Base-by-base conservation (phyloP, 2,888 invertebrate species). In the Andrena fulva region DNA sequence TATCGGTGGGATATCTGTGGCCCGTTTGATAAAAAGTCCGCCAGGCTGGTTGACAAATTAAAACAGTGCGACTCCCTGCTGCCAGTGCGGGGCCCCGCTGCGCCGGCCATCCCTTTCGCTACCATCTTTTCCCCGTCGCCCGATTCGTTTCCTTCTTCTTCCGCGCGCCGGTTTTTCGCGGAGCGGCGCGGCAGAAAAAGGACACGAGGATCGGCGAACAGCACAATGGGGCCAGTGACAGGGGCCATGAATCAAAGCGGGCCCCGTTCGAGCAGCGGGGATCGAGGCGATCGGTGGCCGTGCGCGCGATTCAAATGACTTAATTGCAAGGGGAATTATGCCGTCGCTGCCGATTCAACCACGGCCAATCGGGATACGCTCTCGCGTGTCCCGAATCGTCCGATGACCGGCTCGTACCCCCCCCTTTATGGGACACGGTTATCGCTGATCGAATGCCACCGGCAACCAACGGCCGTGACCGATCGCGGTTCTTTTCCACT, bases 31-130 rank as follows among this genome's bases (percentile, higher is more conserved):
- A 80, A 82, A 80, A 80, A 76, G 72, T 33, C 59, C n/a, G 63
- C 31, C 33, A 42, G 33, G 68, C 8, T 67, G 69, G 76, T 81
- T 84, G 83, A 84, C 83, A 84, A 84, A 84, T 84, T 84, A 84
- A 84, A 77, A 81, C 81, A 84, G 81, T 77, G 77, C 59, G 77
- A 76, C 73, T 60, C 52, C 82, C 70, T 29, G 80, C 73, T 64
- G 80, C 42, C 70, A 16, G 59, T 72, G 70, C 69, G 70, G 24
- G 24, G 6, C 20, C 83, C 77, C 63, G 80, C 83, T 77, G 77
- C 2, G 77, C 56, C n/a, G 7, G n/a, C 54, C 33, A 50, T 8
- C 27, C 50, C 24, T 63, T n/a, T 62, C 50, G 27, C 52, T 59
- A 12, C 31, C 42, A 27, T 29, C 71, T 71, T 69, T 50, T 8